Conservation (phyloP, 2,797 vertebrate species). For the Podarcis lilfordi region DNA sequence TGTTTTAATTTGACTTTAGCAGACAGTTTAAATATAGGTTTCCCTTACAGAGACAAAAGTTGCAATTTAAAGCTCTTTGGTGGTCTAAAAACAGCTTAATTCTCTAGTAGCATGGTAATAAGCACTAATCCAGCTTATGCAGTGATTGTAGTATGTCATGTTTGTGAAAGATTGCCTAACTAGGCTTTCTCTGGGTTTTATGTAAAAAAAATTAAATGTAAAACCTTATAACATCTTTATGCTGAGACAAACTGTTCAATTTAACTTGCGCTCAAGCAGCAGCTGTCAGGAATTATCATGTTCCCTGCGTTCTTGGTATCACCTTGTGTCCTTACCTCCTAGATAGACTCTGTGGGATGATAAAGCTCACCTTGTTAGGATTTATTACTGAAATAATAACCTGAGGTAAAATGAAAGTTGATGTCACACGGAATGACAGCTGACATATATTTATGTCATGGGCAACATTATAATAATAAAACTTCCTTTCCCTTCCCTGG, state of each 20-base stretch:
- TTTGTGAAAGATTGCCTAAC: constrained; percentile 82
- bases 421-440: constrained; percentile 72
- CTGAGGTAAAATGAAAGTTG: constrained; percentile 71
- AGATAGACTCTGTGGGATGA: constrained; percentile 70
- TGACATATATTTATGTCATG: constrained; percentile 73
- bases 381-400: constrained; percentile 81
- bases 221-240: constrained; percentile 83
- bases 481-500: constrained; percentile 59
- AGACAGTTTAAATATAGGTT: constrained; percentile 83
- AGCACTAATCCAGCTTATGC: constrained; percentile 83
- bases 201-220: constrained; percentile 84
- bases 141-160: constrained; percentile 83
- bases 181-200: constrained; percentile 81
- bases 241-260: constrained; percentile 83
- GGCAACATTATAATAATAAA: constrained; percentile 67
- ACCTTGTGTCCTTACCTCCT: constrained; percentile 79
- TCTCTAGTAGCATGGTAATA: constrained; percentile 81
- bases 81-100: constrained; percentile 85
- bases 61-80: constrained; percentile 84
- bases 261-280: constrained; percentile 81
- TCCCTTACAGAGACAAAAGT: constrained; percentile 84
- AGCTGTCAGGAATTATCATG: constrained; percentile 83
- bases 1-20: constrained; percentile 80
- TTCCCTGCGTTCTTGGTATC: constrained; percentile 74
- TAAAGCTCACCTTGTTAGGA: constrained; percentile 79